Evolutionary conservation across 2,888 invertebrate genomes (phyloP), one percentile per base, ranked within the genome.

Genomic region (Odontocolon sp.): DNA sequence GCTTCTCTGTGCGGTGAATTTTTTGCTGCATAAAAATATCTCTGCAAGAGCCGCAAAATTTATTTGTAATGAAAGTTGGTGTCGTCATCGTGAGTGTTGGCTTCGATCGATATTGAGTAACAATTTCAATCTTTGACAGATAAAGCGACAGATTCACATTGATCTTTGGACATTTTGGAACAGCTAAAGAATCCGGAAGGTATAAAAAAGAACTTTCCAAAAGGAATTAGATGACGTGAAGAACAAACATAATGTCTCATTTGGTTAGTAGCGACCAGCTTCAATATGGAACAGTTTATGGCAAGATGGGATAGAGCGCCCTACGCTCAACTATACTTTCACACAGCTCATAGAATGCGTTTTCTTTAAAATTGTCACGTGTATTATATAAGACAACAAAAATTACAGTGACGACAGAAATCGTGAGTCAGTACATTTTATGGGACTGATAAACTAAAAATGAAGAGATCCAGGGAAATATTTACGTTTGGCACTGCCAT

Each of bases 221-320:
- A 42, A 8, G 0, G 42, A 8, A 18, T 42, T 42, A 1, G 16
- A 18, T 8, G 18, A 8, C 8, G 42, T 18, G 16, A 18, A 2
- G 6, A 42, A 8, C 8, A 2, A 42, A 18, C 16, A 14, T 31
- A n/a, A 71, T 54, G 47, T 47, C 77, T 79, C 68, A 69, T 79
- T 74, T 57, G 45, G 66, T 73, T 82, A 80, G 81, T 71, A 80
- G 61, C 61, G 9, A 23, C 54, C 57, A 28, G 57, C 69, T 69
- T 50, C 18, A 23, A 67, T 31, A 63, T 70, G 54, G 33, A 54
- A 14, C 36, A 54, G 31, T 63, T 63, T 63, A 70, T 45, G 18
- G 33, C 42, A 52, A 38, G 16, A 40, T 70, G 21, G 26, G 14
- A 8, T 18, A 4, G 40, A 3, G 14, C 38, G 23, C 40, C 50